Evolutionary conservation across 2,888 invertebrate species (phyloP), one percentile per base, ranked within the genome.

Genomic region (Ligdia adustata): DNA sequence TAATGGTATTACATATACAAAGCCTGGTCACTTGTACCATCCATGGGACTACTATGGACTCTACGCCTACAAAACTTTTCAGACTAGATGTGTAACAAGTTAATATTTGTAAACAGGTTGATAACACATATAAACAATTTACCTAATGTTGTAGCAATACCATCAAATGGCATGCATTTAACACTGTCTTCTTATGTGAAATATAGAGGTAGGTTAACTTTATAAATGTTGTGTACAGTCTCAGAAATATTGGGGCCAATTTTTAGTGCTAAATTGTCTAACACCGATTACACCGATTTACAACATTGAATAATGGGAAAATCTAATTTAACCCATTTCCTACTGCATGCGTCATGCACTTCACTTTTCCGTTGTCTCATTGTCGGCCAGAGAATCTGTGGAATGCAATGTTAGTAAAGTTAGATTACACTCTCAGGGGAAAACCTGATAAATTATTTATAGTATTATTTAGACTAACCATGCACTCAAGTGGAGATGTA

Each of bases 341-440:
- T 44, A 57, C 11, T 42, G 40, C 66, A 70, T 67, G 66, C 65
- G 53, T 41, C 63, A 68, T 67, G 71, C 69, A 60, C 47, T 64
- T 73, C 65, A 75, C 56, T 73, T 66, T 46, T 68, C 65, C 27
- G 52, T 60, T 5, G 48, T 38, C 27, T 49, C 46, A 28, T 60
- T 62, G 12, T 57, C 64, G 13, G 49, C 58, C 40, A 39, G 52
- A 16, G 57, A 44, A 56, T 68, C 79, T 79, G 78, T 65, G 48
- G 61, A 66, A 54, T 57, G 63, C 35, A 71, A 65, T 61, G 72
- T 78, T 77, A 77, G 74, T 73, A 22, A 27, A 43, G 59, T 67
- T 60, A 61, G n/a, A n/a, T n/a, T n/a, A n/a, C n/a, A n/a, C n/a
- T n/a, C n/a, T n/a, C n/a, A n/a, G n/a, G n/a, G n/a, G n/a, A n/a